Conservation (phyloP, 64 coral and sea anemone genomes). For the Actinia equina region DNA sequence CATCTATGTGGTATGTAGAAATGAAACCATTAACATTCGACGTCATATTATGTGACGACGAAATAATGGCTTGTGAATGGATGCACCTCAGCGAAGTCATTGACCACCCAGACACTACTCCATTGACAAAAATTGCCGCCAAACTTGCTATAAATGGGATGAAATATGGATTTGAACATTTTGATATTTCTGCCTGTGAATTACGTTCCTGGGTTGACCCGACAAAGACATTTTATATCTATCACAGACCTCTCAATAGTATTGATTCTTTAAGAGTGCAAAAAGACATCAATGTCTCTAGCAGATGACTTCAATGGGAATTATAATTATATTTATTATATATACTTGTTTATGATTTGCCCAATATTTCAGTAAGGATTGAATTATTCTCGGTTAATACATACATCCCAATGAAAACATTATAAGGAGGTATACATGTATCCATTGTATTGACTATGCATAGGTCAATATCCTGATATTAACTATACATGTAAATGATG, state of each 20-base stretch:
- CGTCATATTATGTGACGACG: conserved; percentile 72
- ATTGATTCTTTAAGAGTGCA: neutral
- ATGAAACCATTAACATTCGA: conserved; percentile 59
- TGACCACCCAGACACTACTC: conserved; percentile 61
- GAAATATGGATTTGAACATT: conserved; percentile 79
- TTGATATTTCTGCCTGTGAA: conserved; percentile 64
- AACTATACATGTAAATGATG: too few relatives aligned
- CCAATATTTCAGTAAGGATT: too few relatives aligned
- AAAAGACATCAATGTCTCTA: neutral
- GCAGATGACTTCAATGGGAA: neutral
- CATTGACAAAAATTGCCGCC: conserved; percentile 62
- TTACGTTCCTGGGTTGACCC: conserved; percentile 78
- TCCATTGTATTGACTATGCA: too few relatives aligned
- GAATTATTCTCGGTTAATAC: too few relatives aligned
- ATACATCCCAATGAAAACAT: too few relatives aligned
- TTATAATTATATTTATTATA: too few relatives aligned
- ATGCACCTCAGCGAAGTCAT: conserved; percentile 65
- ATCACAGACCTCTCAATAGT: conserved; percentile 63
- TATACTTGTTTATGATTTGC: too few relatives aligned
- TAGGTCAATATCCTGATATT: too few relatives aligned
- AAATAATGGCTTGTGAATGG: conserved; percentile 82
- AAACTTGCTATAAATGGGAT: conserved; percentile 64
- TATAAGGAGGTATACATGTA: too few relatives aligned
- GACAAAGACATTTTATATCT: conserved; percentile 55
- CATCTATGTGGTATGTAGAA: conserved; percentile 74